Percentiles rank a stretch among this genome's conserved stretches.
Conservation (phyloP, 2,113 vertebrate genomes). For the Anoura caudifer region DNA sequence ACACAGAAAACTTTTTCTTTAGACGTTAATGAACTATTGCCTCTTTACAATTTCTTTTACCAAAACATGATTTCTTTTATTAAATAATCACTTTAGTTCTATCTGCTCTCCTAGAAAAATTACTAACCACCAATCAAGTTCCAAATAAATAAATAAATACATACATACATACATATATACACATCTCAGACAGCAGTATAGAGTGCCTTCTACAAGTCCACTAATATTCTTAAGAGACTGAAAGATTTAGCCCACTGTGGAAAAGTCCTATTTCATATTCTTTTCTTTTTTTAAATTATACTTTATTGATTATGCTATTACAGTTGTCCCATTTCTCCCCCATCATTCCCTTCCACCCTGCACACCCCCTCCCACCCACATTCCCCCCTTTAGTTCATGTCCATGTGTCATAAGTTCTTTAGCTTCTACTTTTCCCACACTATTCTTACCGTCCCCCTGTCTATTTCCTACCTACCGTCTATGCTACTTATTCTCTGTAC, state of each 20-base stretch:
- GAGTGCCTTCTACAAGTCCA: background rate
- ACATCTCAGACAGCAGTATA: background rate
- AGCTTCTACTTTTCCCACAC: no score
- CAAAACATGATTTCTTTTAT: background rate
- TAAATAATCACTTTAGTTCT: background rate
- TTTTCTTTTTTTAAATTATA: no score
- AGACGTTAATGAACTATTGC: background rate
- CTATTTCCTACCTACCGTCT: no score
- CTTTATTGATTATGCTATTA: no score
- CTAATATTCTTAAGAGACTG: background rate
- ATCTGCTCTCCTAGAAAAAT: background rate
- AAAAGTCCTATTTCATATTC: background rate
- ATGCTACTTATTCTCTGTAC: no score
- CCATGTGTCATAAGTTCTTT: no score
- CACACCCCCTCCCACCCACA: no score
- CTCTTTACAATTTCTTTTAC: background rate
- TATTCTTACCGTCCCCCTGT: no score
- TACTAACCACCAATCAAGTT: background rate
- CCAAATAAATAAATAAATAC: background rate
- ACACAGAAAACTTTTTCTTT: background rate
- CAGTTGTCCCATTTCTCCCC: no score
- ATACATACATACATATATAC: background rate
- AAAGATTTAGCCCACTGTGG: background rate
- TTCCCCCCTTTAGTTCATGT: no score
- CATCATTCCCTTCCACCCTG: no score